phyloP scores from a whole-genome alignment of 1,140 invertebrate genomes.

The Euborellia annulipes region DNA sequence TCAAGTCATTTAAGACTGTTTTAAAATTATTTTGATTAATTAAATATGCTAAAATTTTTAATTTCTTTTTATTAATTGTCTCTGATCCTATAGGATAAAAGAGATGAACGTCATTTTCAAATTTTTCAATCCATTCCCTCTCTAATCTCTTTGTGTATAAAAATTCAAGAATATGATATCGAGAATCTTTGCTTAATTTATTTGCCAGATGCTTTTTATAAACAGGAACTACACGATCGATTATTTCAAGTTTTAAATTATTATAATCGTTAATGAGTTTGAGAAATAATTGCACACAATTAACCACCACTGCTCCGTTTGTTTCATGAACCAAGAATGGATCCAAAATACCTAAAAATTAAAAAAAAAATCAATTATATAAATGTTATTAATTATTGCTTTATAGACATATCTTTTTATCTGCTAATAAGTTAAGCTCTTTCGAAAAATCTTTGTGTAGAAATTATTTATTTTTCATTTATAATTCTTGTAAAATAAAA shows the following conservation, averaged over 20 bases:
- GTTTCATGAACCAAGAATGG: slow-evolving; percentile 1
- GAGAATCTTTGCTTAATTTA: neutral
- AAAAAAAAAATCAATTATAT: too few species aligned
- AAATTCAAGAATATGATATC: slow-evolving; percentile 5
- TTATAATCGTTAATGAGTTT: slow-evolving; percentile 1
- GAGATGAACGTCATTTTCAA: slow-evolving; percentile 1
- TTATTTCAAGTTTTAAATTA: slow-evolving; percentile 4
- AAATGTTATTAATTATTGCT: too few species aligned
- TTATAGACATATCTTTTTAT: too few species aligned
- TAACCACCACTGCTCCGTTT: slow-evolving; percentile 5
- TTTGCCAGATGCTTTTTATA: neutral
- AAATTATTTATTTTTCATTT: too few species aligned
- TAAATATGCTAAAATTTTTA: slow-evolving; percentile 1
- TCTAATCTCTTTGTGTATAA: neutral
- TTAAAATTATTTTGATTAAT: slow-evolving; percentile 5
- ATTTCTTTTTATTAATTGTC: neutral
- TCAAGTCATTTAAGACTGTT: neutral
- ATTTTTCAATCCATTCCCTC: slow-evolving; percentile 3
- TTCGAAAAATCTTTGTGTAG: too few species aligned
- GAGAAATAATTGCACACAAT: slow-evolving; percentile 6
- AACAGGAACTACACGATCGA: neutral
- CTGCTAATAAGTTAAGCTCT: too few species aligned
- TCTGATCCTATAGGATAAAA: slow-evolving; percentile 1
- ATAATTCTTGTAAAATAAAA: too few species aligned
- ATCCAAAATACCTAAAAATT: slow-evolving; percentile 6